Evolutionary conservation across 2,888 invertebrate species (phyloP), one percentile per base, ranked within the genome.

Genomic region (Stenurella melanura): DNA sequence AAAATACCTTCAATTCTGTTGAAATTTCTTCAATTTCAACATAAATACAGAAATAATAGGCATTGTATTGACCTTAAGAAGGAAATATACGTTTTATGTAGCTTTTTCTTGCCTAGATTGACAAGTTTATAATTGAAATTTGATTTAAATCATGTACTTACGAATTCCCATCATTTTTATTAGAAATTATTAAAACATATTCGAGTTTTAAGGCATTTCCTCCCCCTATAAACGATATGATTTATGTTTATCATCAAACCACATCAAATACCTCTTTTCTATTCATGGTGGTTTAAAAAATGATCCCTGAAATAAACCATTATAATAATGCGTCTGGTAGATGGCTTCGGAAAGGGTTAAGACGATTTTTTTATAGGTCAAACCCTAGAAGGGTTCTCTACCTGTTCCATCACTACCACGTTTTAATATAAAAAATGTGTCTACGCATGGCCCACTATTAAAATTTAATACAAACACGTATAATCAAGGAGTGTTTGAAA

Each of bases 321-420:
- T 75, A 69, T 75, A 63, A 70, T 75, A 75, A 75, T 75, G 75
- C 21, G 75, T 75, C 75, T 75, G 75, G 70, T 70, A 19, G 70
- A 64, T 75, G 70, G 19, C 64, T 64, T 64, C 26, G 30, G 66
- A 69, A 74, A 74, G 74, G 72, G 75, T 68, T 75, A 56, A 76
- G 67, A 76, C 58, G 60, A 64, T 63, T 68, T 76, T 34, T 76
- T 76, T 76, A 76, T 76, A 76, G 76, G 76, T 76, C 76, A 73
- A 50, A 64, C 73, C 34, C 18, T 12, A 21, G 70, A 30, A 64
- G 70, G 75, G 70, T 69, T 75, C 56, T 76, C 73, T 76, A 76
- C 76, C 76, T 76, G 76, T 73, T 69, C 61, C 58, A 30, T 21
- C 63, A 26, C 60, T 68, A 50, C 69, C 50, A 69, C 68, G 71